phyloP scores from a whole-genome alignment of 2,113 vertebrate species.

The Mormyrus iriodes region DNA sequence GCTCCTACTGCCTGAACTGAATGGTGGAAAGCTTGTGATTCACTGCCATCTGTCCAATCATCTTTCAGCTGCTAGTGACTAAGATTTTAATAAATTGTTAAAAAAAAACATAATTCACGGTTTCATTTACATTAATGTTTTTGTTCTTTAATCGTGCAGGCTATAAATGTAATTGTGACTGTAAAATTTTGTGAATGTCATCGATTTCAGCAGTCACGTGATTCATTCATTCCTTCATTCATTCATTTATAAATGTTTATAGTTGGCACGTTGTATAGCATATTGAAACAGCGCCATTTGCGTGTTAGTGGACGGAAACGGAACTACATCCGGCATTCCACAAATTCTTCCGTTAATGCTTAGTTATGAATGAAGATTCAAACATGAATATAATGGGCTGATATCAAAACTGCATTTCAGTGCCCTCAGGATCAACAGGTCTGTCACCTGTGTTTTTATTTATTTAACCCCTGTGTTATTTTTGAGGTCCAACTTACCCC shows the following conservation, averaged over 20 bases:
- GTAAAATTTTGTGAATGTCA: background rate
- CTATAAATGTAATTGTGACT: background rate
- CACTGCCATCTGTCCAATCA: background rate
- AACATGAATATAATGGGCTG: background rate
- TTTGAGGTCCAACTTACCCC: too few species aligned
- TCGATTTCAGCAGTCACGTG: background rate
- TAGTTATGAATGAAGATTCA: background rate
- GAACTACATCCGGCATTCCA: background rate
- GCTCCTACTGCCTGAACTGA: background rate
- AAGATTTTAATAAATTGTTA: background rate
- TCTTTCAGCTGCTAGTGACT: background rate
- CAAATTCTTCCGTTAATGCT: background rate
- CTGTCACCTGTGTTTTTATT: background rate
- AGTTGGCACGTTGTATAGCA: background rate
- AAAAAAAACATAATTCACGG: background rate
- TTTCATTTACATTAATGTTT: background rate
- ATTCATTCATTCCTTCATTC: background rate
- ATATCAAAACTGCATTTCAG: background rate
- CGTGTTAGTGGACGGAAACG: background rate
- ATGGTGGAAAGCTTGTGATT: background rate
- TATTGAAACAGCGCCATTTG: conserved; percentile 4
- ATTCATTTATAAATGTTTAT: background rate
- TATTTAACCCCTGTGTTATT: too few species aligned
- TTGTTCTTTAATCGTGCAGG: background rate
- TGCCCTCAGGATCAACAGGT: background rate